A percentile compares a stretch with the other conserved stretches of the same genome.
Conservation (phyloP, 2,113 vertebrate genomes). For the Hippocampus abdominalis region DNA sequence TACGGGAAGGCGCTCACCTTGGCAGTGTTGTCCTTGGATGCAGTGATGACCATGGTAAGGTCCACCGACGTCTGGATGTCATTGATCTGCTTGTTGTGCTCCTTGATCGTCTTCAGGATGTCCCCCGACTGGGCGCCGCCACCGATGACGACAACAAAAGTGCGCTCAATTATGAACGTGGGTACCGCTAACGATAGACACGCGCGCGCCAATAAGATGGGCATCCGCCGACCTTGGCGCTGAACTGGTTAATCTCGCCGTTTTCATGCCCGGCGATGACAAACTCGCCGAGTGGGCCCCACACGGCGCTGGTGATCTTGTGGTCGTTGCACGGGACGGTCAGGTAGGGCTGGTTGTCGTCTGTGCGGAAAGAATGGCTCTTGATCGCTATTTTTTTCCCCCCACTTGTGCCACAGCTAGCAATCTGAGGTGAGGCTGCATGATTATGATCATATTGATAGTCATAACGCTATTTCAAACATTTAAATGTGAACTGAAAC, state of each 20-base stretch:
- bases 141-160: neutral
- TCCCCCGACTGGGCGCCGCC: slow-evolving; percentile 81
- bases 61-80: slow-evolving; percentile 94
- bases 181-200: too few species aligned
- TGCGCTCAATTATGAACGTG: too few species aligned
- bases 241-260: slow-evolving; percentile 93
- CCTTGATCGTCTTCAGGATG: slow-evolving; percentile 82
- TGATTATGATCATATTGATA: too few species aligned
- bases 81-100: slow-evolving; percentile 95
- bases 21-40: slow-evolving; percentile 93
- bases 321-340: slow-evolving; percentile 87
- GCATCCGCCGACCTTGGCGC: slow-evolving; percentile 81
- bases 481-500: too few species aligned
- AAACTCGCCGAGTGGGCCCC: slow-evolving; percentile 92
- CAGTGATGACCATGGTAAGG: slow-evolving; percentile 92
- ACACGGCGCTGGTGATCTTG: slow-evolving; percentile 95
- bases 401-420: too few species aligned
- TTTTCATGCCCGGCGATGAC: slow-evolving; percentile 91
- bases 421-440: too few species aligned
- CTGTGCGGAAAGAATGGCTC: slow-evolving; percentile 56
- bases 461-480: too few species aligned
- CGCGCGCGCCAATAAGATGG: neutral
- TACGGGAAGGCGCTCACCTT: slow-evolving; percentile 74
- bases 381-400: neutral
- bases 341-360: slow-evolving; percentile 90